phyloP scores from a whole-genome alignment of 2,113 vertebrate genomes.

The Ascaphus truei region DNA sequence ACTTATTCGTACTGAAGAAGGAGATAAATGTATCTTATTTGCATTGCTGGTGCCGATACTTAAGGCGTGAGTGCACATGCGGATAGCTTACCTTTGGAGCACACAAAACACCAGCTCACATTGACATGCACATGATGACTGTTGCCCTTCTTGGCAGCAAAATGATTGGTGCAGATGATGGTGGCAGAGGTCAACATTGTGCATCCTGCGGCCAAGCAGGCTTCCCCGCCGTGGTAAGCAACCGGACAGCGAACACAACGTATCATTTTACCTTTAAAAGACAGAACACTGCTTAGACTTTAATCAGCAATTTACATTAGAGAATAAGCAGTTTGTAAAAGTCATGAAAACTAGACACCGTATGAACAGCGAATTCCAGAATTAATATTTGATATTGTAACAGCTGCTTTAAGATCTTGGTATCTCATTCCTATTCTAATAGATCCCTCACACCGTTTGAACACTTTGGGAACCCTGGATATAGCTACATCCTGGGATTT shows the following conservation, averaged over 20 bases:
- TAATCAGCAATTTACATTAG: not conserved
- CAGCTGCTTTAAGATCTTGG: no score
- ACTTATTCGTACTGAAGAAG: no score
- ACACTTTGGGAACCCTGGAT: no score
- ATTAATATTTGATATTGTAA: no score
- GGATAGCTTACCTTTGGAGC: slow-evolving; percentile 91
- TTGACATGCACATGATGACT: slow-evolving; percentile 93
- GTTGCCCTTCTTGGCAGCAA: slow-evolving; percentile 84
- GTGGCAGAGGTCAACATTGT: slow-evolving; percentile 76
- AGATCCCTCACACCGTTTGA: no score
- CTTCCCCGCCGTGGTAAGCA: slow-evolving; percentile 85
- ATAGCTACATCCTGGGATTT: no score
- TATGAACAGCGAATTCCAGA: no score
- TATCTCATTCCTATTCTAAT: no score
- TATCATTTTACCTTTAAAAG: slow-evolving; percentile 77
- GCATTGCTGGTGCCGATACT: no score
- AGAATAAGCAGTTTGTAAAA: not conserved
- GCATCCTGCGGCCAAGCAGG: slow-evolving; percentile 88
- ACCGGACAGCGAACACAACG: slow-evolving; percentile 94
- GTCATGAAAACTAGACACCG: not conserved
- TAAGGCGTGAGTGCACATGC: no score
- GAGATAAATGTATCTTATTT: no score
- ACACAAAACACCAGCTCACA: slow-evolving; percentile 98
- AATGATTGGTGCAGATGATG: slow-evolving; percentile 90
- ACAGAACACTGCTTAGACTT: not conserved